A percentile compares a stretch with the other conserved stretches of the same genome.
Evolutionary conservation across 2,797 vertebrate species (phyloP).

Genomic region (Rallus crepitans): DNA sequence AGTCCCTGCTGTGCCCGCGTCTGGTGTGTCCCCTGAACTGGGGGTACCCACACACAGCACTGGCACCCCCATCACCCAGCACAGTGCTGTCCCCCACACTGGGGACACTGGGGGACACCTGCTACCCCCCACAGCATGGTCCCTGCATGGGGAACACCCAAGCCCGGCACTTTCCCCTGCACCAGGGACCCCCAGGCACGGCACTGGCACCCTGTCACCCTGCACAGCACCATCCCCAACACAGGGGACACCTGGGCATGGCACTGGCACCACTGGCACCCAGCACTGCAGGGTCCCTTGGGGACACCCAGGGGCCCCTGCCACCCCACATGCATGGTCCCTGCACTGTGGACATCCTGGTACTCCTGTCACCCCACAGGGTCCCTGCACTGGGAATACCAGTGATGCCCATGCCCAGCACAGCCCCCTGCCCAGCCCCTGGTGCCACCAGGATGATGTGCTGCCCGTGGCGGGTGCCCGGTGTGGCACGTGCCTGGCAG

Average conservation of each 20-base stretch:
- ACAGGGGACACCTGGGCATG: too few species aligned
- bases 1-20: too few species aligned
- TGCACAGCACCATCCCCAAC: too few species aligned
- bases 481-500: constrained; percentile 25
- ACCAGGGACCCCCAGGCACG: background rate
- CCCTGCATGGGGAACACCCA: background rate
- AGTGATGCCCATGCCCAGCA: fast-evolving
- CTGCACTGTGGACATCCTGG: background rate
- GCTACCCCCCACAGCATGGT: too few species aligned
- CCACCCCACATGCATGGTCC: background rate
- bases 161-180: background rate
- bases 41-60: background rate
- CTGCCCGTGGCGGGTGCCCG: background rate
- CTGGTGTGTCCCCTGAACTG: background rate
- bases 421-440: background rate
- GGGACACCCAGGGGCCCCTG: too few species aligned
- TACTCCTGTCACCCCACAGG: too few species aligned
- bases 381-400: too few species aligned
- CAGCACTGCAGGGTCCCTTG: background rate
- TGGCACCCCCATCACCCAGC: background rate
- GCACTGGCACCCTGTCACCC: background rate
- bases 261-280: too few species aligned
- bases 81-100: background rate
- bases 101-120: background rate
- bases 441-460: fast-evolving